These are phyloP conservation scores for Gonioctena quinquepunctata DNA, from an alignment of 1,140 invertebrate genomes.

Conservation along the genomic window DNA sequence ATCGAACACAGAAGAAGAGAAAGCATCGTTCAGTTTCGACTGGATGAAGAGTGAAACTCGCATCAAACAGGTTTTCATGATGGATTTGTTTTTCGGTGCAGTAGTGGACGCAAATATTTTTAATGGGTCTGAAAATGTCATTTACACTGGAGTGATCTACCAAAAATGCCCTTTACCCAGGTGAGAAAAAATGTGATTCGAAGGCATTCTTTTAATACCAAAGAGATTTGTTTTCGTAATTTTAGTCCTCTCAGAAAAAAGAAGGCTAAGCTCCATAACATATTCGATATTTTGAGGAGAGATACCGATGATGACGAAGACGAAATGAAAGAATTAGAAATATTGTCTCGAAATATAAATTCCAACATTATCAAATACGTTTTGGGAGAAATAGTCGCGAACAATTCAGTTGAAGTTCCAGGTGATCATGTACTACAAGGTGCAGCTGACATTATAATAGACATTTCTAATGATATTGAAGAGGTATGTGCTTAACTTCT, in stretches of 20 bases:
- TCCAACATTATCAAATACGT: conserved; percentile 28
- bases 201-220: not conserved
- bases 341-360: conserved; percentile 11
- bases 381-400: conserved; percentile 18
- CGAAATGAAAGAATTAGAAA: not conserved
- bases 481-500: conserved; percentile 12
- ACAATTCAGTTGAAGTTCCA: conserved; percentile 25
- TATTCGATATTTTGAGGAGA: conserved; percentile 6
- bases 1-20: conserved; percentile 57
- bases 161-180: conserved; percentile 35
- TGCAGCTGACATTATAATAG: conserved; percentile 34
- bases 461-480: conserved; percentile 34
- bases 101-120: conserved; percentile 69
- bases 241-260: conserved; percentile 58
- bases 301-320: conserved; percentile 5
- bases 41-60: conserved; percentile 66
- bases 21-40: conserved; percentile 58
- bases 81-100: conserved; percentile 71
- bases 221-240: conserved; percentile 52
- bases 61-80: conserved; percentile 65
- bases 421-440: conserved; percentile 31
- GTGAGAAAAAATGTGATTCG: conserved; percentile 5
- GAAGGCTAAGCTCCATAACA: conserved; percentile 4
- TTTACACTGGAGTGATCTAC: conserved; percentile 63
- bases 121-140: conserved; percentile 66